Conservation (phyloP, 2,113 vertebrate species). For the Myotis davidii region DNA sequence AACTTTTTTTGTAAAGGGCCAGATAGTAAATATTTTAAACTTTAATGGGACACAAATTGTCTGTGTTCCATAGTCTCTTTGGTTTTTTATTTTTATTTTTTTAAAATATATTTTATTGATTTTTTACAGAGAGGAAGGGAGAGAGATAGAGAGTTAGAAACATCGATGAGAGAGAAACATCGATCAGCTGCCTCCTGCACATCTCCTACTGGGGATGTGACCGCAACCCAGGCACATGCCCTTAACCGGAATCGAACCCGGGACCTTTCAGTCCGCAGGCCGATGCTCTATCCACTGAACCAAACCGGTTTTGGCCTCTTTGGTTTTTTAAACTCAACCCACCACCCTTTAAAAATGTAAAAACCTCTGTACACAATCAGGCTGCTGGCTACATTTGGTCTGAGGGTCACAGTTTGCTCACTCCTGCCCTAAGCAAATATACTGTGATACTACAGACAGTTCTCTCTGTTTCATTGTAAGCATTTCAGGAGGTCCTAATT, state of each 20-base stretch:
- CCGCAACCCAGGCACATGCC: no score
- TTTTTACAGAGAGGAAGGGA: no score
- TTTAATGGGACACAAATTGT: background rate
- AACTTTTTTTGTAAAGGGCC: background rate
- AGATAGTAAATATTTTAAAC: conserved; percentile 25
- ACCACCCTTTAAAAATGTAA: background rate
- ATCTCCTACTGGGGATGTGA: no score
- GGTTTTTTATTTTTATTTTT: no score
- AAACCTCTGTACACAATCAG: background rate
- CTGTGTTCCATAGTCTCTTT: background rate
- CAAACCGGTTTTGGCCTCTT: no score
- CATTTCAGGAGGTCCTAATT: background rate
- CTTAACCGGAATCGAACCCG: no score
- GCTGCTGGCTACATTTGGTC: background rate
- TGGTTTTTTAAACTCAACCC: background rate
- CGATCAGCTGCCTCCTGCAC: no score
- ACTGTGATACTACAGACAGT: background rate
- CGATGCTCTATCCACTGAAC: no score
- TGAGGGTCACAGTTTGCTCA: background rate
- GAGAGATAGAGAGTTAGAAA: no score
- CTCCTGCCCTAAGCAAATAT: background rate
- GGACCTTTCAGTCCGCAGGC: no score
- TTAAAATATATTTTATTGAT: no score
- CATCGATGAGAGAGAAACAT: no score
- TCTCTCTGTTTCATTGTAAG: background rate